A percentile compares a stretch with the other conserved stretches of the same genome.
phyloP scores from a whole-genome alignment of 2,797 vertebrate genomes.

The Lutjanus argentimaculatus region DNA sequence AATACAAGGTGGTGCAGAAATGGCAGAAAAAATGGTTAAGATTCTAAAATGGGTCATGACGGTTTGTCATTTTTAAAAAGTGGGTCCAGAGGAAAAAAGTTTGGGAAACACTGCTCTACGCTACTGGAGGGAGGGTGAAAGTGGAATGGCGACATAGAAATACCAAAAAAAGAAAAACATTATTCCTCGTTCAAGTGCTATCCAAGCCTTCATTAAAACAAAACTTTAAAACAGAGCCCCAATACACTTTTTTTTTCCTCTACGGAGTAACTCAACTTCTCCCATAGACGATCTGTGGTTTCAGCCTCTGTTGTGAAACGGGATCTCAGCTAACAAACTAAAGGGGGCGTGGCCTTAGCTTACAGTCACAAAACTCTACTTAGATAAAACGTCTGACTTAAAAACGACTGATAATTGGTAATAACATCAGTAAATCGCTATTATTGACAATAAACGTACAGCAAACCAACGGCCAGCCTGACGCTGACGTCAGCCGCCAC shows the following conservation, averaged over 20 bases:
- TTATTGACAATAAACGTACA: fast-evolving
- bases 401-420: fast-evolving
- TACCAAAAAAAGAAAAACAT: no score
- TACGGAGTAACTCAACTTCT: not conserved
- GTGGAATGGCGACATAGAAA: no score
- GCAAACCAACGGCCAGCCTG: no score
- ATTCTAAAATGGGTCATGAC: no score
- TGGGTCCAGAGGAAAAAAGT: no score
- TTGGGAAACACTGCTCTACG: no score
- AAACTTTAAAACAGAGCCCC: no score
- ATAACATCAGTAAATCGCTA: fast-evolving
- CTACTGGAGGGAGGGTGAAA: no score
- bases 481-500: not conserved
- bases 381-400: not conserved
- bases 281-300: constrained; percentile 66
- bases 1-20: no score
- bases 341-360: constrained; percentile 55
- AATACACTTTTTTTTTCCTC: not conserved
- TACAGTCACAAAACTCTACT: constrained; percentile 9
- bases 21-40: no score
- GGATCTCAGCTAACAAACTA: constrained; percentile 7
- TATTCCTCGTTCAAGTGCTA: no score
- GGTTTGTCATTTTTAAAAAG: no score
- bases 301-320: constrained; percentile 59
- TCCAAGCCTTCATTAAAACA: not conserved